Conservation (phyloP, 2,888 invertebrate species). For the Dromius quadrimaculatus region DNA sequence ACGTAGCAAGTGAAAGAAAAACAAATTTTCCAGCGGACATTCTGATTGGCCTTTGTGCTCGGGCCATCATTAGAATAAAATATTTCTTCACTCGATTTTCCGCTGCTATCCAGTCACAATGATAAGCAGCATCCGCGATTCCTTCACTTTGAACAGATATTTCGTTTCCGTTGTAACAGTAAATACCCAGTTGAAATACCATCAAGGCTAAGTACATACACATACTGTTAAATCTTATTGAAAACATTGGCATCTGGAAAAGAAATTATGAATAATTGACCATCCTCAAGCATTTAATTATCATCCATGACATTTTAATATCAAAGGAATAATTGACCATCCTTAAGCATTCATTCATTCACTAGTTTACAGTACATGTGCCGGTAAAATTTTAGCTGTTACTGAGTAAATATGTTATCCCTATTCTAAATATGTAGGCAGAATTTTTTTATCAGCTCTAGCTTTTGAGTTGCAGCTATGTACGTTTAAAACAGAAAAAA, state of each 20-base stretch:
- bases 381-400: too few species aligned
- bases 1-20: slow-evolving; percentile 68
- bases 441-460: too few species aligned
- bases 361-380: too few species aligned
- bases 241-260: slow-evolving; percentile 52
- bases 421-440: too few species aligned
- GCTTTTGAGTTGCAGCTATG: too few species aligned
- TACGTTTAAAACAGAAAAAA: too few species aligned
- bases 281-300: too few species aligned
- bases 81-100: slow-evolving; percentile 56
- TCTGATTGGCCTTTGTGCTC: slow-evolving; percentile 67
- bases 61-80: slow-evolving; percentile 65
- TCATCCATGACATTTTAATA: too few species aligned
- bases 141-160: slow-evolving; percentile 55
- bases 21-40: slow-evolving; percentile 69
- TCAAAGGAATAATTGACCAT: too few species aligned
- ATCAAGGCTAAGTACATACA: slow-evolving; percentile 54
- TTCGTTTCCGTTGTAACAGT: slow-evolving; percentile 58
- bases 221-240: slow-evolving; percentile 55
- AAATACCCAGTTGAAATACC: slow-evolving; percentile 56
- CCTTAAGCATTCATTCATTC: too few species aligned
- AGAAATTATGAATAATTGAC: slow-evolving; percentile 4
- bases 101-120: slow-evolving; percentile 56
- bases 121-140: slow-evolving; percentile 57
- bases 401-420: too few species aligned